Conservation (phyloP, 2,797 vertebrate species). For the Phoeniculus purpureus region DNA sequence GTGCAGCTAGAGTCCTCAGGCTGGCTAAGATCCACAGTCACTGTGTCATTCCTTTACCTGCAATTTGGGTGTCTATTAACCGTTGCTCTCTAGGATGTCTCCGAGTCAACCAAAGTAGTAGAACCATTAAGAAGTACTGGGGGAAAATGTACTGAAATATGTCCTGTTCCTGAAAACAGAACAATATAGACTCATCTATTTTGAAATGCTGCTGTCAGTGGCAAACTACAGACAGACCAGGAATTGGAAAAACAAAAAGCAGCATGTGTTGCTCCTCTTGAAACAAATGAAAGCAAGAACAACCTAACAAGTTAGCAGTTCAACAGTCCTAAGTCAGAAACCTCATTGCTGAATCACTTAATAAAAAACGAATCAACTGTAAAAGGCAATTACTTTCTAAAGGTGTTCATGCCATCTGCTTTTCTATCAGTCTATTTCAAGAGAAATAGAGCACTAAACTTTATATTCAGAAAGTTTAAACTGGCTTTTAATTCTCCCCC, state of each 20-base stretch:
- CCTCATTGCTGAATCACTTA: neutral
- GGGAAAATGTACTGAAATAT: neutral
- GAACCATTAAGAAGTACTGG: neutral
- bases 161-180: neutral
- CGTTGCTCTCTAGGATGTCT: neutral
- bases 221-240: neutral
- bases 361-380: neutral
- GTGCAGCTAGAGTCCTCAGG: neutral
- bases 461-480: neutral
- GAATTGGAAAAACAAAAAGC: neutral
- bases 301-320: neutral
- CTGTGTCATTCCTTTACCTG: neutral
- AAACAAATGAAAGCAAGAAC: neutral
- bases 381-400: neutral
- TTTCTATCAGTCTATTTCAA: neutral
- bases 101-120: neutral
- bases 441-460: neutral
- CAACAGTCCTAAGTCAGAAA: neutral
- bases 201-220: neutral
- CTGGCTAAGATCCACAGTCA: neutral
- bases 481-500: neutral
- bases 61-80: neutral
- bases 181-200: neutral
- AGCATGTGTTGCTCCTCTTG: neutral
- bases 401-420: neutral